Percentiles rank a stretch among this genome's conserved stretches.
phyloP scores from a whole-genome alignment of 2,113 vertebrate genomes.

The Barbus barbus region DNA sequence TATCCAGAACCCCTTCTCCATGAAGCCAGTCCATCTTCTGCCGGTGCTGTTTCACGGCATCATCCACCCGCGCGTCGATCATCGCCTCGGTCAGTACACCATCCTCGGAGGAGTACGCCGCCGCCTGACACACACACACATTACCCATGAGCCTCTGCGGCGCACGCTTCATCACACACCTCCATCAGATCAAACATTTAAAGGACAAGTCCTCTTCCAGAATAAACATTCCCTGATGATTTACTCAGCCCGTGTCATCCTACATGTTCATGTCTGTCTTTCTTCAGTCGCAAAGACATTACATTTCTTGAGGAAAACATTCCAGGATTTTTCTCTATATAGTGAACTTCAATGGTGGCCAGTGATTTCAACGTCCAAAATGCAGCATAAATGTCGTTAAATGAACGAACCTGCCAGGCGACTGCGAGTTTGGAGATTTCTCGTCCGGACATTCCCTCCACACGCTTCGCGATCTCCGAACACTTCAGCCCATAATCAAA shows the following conservation, averaged over 20 bases:
- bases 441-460: constrained; percentile 92
- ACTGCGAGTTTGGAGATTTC: constrained; percentile 96
- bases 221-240: too few relatives aligned
- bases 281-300: too few relatives aligned
- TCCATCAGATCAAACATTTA: too few relatives aligned
- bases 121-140: constrained; percentile 76
- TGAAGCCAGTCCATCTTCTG: constrained; percentile 96
- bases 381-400: background rate
- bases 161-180: too few relatives aligned
- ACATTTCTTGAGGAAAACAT: too few relatives aligned
- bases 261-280: too few relatives aligned
- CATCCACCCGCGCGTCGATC: constrained; percentile 88
- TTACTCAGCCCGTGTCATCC: too few relatives aligned
- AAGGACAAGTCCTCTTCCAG: too few relatives aligned
- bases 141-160: background rate
- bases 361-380: too few relatives aligned
- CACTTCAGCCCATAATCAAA: constrained; percentile 96
- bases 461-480: constrained; percentile 85
- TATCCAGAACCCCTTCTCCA: constrained; percentile 59
- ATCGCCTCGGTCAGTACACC: constrained; percentile 91
- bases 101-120: constrained; percentile 91
- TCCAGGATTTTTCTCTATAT: too few relatives aligned
- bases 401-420: constrained; percentile 89
- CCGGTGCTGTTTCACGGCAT: constrained; percentile 85
- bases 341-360: too few relatives aligned